These are phyloP conservation scores for Zosterops lateralis DNA, from an alignment of 2,113 vertebrate species.

Conservation along the genomic window DNA sequence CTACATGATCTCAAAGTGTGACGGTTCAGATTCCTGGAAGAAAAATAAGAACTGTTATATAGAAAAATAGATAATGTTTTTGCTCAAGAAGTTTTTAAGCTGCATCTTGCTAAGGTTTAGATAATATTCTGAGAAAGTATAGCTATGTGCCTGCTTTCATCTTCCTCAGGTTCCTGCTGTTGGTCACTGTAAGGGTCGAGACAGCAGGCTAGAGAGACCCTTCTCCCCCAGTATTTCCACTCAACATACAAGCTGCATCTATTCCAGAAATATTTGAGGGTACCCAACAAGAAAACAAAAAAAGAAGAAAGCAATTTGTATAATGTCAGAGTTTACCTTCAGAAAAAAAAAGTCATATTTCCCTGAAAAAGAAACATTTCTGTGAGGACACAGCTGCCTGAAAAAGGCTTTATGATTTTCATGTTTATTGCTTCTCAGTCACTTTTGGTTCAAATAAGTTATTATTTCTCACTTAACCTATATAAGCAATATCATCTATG, in stretches of 20 bases:
- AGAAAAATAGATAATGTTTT: background rate
- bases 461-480: background rate
- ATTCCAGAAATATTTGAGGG: background rate
- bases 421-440: background rate
- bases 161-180: background rate
- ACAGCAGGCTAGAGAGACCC: background rate
- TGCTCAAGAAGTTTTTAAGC: background rate
- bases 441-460: background rate
- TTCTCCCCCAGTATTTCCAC: background rate
- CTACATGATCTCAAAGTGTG: background rate
- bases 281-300: background rate
- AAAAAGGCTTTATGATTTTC: background rate
- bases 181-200: background rate
- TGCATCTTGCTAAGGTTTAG: background rate
- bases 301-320: background rate
- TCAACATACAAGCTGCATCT: background rate
- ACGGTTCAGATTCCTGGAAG: background rate
- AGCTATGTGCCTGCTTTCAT: background rate
- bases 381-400: background rate
- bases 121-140: background rate
- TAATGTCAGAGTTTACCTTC: background rate
- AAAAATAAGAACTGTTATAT: background rate
- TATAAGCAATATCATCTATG: accelerated
- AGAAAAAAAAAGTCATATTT: background rate
- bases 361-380: background rate